Evolutionary conservation across 2,113 vertebrate genomes (phyloP), one percentile per base, ranked within the genome.

Genomic region (Eupsittula cactorum): DNA sequence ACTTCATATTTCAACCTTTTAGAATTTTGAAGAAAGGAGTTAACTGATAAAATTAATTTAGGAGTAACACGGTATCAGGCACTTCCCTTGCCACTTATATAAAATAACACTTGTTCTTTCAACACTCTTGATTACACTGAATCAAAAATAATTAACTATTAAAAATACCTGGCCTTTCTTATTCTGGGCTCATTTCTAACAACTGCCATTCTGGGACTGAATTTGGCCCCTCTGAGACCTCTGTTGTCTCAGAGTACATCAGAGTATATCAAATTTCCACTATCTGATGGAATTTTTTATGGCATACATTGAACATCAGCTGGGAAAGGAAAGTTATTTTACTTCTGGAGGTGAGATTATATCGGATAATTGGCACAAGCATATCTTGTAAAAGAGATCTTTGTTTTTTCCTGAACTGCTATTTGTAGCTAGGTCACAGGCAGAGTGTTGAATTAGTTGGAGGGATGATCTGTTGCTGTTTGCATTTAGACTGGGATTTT

Each of bases 401-500:
- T 70, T 47, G 24, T 73, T 85, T 84, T 74, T 27, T 35, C 29
- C 87, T 81, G 65, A 50, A 39, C 49, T 86, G 44, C 49, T 74
- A 49, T 64, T 24, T 37, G 16, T 79, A 71, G 50, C 19, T 63
- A 53, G 68, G 69, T 76, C 85, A 70, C n/a, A 74, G 37, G 16
- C 10, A 2, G 69, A 84, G 41, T 2, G 6, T 74, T 33, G 78
- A 62, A 92, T 92, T 63, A 87, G 25, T 78, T 70, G 69, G 27
- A 69, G 65, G 41, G 68, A 39, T 92, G 83, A 89, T 76, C 57
- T 89, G 46, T 71, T 89, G 41, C 11, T 9, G 8, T 94, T 92
- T 94, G 16, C 80, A 24, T 85, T 96, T 86, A 75, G 19, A 59
- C 27, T 67, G 50, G 86, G 44, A 73, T 93, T 97, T 92, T 80